Evolutionary conservation across 2,797 vertebrate species (phyloP).

Genomic region (Tauraco hartlaubi): DNA sequence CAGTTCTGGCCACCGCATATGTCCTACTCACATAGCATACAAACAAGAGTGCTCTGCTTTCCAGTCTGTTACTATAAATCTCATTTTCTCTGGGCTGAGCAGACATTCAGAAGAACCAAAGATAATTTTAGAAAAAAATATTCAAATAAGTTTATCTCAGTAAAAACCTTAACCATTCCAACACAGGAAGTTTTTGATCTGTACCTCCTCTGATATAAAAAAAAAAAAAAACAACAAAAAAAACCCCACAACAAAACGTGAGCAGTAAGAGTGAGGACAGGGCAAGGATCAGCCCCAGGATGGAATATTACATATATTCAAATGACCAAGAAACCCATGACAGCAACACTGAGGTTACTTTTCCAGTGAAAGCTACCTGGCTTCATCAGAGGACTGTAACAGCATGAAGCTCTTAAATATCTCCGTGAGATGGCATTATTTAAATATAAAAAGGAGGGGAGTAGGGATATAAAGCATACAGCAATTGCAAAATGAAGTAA

Average conservation of each 20-base stretch:
- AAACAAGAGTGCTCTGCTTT: slow-evolving; percentile 7
- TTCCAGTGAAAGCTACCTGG: neutral
- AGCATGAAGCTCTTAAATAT: slow-evolving; percentile 17
- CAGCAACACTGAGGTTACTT: neutral
- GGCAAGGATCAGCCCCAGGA: neutral
- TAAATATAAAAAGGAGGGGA: neutral
- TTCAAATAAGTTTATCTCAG: neutral
- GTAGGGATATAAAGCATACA: neutral
- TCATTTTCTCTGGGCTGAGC: neutral
- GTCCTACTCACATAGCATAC: neutral
- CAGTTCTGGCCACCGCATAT: neutral
- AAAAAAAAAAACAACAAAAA: neutral
- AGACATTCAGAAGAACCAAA: neutral
- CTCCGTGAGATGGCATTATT: slow-evolving; percentile 38
- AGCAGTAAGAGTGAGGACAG: neutral
- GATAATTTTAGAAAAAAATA: neutral
- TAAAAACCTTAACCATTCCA: neutral
- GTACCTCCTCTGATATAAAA: neutral
- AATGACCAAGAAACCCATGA: neutral
- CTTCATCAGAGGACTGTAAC: neutral
- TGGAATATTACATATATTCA: neutral
- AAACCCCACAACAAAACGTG: no score
- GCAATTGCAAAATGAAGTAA: slow-evolving; percentile 1
- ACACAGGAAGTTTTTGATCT: neutral
- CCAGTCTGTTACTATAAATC: neutral